A percentile compares a stretch with the other conserved stretches of the same genome.
Evolutionary conservation across 2,797 vertebrate genomes (phyloP).

Genomic region (Sebastes diaconus): DNA sequence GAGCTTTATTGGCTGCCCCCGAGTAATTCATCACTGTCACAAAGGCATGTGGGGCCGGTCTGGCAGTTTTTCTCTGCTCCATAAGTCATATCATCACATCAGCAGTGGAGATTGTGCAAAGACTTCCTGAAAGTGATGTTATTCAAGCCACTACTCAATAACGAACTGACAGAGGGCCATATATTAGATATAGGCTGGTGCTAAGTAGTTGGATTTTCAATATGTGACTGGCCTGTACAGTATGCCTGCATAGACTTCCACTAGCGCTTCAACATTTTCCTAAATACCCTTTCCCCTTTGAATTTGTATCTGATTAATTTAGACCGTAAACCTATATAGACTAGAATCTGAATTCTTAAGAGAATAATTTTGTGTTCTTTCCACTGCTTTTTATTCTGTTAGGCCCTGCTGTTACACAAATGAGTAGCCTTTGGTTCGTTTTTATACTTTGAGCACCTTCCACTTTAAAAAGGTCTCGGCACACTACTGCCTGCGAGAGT

Average conservation of each 20-base stretch:
- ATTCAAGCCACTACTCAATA: slow-evolving; percentile 27
- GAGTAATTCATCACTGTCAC: slow-evolving; percentile 75
- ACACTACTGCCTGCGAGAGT: neutral
- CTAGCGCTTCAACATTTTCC: neutral
- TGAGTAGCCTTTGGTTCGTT: neutral
- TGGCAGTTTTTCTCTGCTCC: slow-evolving; percentile 14
- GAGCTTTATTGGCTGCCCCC: slow-evolving; percentile 59
- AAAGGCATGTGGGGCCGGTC: slow-evolving; percentile 40
- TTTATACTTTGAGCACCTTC: neutral
- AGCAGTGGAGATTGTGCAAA: slow-evolving; percentile 24
- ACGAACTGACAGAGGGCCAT: slow-evolving; percentile 53
- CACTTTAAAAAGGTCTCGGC: slow-evolving; percentile 1
- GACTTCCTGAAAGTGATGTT: slow-evolving; percentile 27
- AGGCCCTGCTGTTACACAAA: neutral
- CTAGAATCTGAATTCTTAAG: neutral
- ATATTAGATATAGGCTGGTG: slow-evolving; percentile 44
- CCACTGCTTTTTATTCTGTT: neutral
- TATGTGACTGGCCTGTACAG: neutral
- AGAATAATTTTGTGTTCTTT: neutral
- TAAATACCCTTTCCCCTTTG: neutral
- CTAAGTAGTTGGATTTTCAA: slow-evolving; percentile 13
- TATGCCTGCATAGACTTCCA: neutral
- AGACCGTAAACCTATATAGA: neutral
- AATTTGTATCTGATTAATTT: slow-evolving; percentile 3
- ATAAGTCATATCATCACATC: slow-evolving; percentile 54